Conservation (phyloP, 2,113 vertebrate genomes). For the Zosterops pallidus region DNA sequence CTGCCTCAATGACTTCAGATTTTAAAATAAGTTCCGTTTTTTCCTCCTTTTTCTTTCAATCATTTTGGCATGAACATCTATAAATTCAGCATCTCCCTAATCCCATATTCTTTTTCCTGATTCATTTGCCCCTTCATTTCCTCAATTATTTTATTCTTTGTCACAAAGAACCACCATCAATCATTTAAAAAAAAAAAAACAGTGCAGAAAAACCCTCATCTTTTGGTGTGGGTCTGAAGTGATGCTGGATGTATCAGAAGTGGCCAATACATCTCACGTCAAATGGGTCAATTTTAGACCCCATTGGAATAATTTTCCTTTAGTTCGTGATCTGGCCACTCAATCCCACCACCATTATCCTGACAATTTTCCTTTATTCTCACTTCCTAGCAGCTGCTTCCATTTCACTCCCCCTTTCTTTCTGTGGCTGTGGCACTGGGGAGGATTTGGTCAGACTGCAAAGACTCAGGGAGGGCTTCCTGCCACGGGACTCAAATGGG, state of each 20-base stretch:
- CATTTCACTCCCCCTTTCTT: not conserved
- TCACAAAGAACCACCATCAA: not conserved
- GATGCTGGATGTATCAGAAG: not conserved
- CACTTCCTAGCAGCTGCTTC: conserved; percentile 2
- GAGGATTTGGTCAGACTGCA: not conserved
- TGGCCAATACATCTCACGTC: rapidly evolving
- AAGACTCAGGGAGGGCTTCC: not conserved
- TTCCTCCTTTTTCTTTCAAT: not conserved
- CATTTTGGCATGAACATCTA: not conserved
- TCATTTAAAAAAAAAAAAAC: not conserved
- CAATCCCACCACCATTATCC: not conserved
- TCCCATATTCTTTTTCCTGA: not conserved
- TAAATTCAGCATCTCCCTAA: not conserved
- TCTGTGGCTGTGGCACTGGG: not conserved
- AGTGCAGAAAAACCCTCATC: rapidly evolving
- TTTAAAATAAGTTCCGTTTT: not conserved
- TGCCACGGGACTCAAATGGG: not conserved
- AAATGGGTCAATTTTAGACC: not conserved
- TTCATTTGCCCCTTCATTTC: not conserved
- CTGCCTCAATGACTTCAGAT: not conserved
- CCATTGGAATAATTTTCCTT: not conserved
- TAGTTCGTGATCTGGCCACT: not conserved
- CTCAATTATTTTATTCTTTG: not conserved
- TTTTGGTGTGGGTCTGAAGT: not conserved
- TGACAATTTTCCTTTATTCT: not conserved